Evolutionary conservation across 2,888 invertebrate genomes (phyloP).

Genomic region (Oxyscelio sp.): DNA sequence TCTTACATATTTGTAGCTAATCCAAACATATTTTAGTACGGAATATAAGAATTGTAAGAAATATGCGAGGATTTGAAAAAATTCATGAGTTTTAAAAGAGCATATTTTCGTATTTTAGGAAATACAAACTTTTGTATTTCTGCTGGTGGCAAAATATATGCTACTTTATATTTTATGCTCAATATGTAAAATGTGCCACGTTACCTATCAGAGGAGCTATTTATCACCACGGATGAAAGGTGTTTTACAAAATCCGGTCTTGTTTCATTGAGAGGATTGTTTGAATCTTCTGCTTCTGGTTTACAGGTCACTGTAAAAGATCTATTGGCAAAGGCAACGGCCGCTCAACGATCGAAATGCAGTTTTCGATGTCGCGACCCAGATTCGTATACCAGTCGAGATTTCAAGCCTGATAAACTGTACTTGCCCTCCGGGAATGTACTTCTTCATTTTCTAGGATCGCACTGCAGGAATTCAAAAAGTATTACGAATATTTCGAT

Average conservation of each 20-base stretch:
- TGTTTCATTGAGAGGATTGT: constrained; percentile 50
- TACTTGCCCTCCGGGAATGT: too few species aligned
- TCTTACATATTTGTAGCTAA: too few species aligned
- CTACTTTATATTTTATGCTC: not conserved
- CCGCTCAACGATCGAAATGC: constrained; percentile 79
- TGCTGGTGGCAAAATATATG: not conserved
- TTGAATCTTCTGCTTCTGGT: constrained; percentile 60
- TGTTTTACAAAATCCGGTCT: constrained; percentile 43
- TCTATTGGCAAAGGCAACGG: constrained; percentile 73
- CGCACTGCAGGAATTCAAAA: too few species aligned
- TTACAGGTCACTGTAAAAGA: constrained; percentile 78
- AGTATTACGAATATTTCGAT: too few species aligned
- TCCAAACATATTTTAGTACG: too few species aligned
- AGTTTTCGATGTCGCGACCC: constrained; percentile 82
- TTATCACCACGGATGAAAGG: constrained; percentile 14
- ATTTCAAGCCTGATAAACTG: too few species aligned
- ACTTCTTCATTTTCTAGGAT: too few species aligned
- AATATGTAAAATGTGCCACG: constrained; percentile 3
- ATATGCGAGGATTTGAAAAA: too few species aligned
- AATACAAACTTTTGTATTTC: not conserved
- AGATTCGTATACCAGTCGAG: constrained; percentile 69
- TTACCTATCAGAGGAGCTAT: constrained; percentile 14
- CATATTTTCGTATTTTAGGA: too few species aligned
- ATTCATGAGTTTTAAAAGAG: too few species aligned
- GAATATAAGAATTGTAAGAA: too few species aligned